Conservation (phyloP, 2,797 vertebrate genomes). For the Muscicapa striata region DNA sequence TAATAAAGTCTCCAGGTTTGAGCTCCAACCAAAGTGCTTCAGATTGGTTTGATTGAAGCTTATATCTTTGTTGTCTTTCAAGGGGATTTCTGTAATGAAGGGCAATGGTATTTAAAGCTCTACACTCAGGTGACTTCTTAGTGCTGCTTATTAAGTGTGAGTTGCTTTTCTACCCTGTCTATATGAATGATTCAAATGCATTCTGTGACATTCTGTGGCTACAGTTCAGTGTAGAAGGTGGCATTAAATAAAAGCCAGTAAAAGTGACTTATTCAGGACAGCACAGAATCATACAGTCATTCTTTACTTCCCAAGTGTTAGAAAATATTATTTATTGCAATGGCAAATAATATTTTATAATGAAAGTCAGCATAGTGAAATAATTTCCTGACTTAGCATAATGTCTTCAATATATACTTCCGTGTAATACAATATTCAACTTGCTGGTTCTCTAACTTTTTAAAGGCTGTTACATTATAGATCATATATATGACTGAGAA, state of each 20-base stretch:
- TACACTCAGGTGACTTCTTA: not conserved
- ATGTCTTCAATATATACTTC: not conserved
- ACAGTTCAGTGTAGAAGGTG: not conserved
- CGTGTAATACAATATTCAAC: not conserved
- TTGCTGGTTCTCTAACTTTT: not conserved
- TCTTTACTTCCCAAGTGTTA: not conserved
- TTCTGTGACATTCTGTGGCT: not conserved
- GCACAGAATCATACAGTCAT: not conserved
- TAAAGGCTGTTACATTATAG: not conserved
- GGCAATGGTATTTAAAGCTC: not conserved
- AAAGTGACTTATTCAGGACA: not conserved
- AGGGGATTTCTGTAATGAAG: not conserved
- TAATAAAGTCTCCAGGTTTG: not conserved
- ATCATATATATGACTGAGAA: not conserved
- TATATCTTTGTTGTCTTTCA: not conserved
- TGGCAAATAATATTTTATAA: not conserved
- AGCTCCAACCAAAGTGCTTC: not conserved
- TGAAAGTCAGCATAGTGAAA: not conserved
- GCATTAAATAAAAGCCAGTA: not conserved
- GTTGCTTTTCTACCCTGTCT: not conserved
- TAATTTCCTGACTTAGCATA: not conserved
- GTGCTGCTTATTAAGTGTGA: not conserved
- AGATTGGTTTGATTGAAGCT: not conserved
- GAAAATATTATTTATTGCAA: not conserved
- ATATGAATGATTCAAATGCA: not conserved